Evolutionary conservation across 2,113 vertebrate genomes (phyloP), one percentile per base, ranked within the genome.

Genomic region (Eolophus roseicapilla): DNA sequence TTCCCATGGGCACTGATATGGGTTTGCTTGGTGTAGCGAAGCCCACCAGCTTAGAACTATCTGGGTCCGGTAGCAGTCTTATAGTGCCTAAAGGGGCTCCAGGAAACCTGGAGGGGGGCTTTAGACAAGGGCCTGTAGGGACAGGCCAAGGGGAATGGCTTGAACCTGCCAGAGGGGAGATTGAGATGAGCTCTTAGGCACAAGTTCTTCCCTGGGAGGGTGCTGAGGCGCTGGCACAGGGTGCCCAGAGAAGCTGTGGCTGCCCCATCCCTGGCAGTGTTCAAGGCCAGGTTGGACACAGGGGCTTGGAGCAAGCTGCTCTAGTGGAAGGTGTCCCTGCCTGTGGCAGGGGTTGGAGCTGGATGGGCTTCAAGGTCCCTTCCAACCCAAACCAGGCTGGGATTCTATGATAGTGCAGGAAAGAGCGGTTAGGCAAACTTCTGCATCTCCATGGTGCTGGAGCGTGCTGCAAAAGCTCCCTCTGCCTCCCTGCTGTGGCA

Each of bases 401-500:
- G 33, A n/a, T n/a, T 1, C 55, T 15, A 20, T n/a, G 33, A n/a
- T 23, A 43, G 46, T 5, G 25, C 87, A 41, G 47, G 52, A 11
- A 47, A 3, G 0, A 17, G 47, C 0, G 6, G 3, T 18, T 7
- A 46, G 31, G 29, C 35, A 53, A 80, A 87, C 33, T 70, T 29
- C 19, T 68, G 70, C 31, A 4, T 3, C 5, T 35, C 13, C 23
- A 0, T 5, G 24, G 8, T 11, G 67, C 63, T 12, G 14, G 53
- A 80, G 12, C 3, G 3, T 2, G 77, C 77, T 50, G 49, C 15
- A 73, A 87, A 93, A 64, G 74, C 94, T 95, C 46, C 94, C 94
- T 80, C 94, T 97, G 88, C 71, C 85, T 96, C 83, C 90, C 84
- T 87, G 86, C 92, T 79, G 62, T 39, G 95, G 95, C 3, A 37